phyloP scores from a whole-genome alignment of 1,140 invertebrate genomes.

The Eumeta japonica region DNA sequence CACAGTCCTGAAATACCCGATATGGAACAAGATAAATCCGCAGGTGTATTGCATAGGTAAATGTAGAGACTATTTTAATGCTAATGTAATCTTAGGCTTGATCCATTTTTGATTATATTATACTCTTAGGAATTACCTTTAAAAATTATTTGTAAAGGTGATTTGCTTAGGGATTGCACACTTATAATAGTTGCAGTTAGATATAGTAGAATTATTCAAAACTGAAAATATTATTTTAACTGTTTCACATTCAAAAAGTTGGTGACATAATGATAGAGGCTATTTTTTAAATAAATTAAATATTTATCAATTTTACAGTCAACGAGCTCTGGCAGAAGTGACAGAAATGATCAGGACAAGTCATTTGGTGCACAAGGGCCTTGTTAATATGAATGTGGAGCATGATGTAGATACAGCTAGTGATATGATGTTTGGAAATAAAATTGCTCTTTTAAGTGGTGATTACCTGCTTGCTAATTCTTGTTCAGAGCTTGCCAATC shows the following conservation, averaged over 20 bases:
- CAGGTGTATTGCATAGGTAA: conserved; percentile 73
- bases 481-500: conserved; percentile 79
- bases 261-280: too few species aligned
- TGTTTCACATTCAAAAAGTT: too few species aligned
- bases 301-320: too few species aligned
- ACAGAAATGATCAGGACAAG: conserved; percentile 98
- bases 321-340: conserved; percentile 88
- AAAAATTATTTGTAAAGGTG: not conserved
- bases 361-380: conserved; percentile 89
- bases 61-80: too few species aligned
- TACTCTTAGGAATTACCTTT: not conserved
- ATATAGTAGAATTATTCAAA: too few species aligned
- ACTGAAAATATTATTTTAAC: too few species aligned
- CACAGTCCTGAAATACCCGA: conserved; percentile 73
- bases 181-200: too few species aligned
- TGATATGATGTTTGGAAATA: conserved; percentile 94
- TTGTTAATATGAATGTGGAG: conserved; percentile 74
- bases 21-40: conserved; percentile 80
- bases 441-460: conserved; percentile 89
- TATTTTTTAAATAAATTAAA: too few species aligned
- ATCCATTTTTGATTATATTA: not conserved
- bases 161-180: too few species aligned
- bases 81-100: conserved; percentile 2
- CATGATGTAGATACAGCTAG: conserved; percentile 52
- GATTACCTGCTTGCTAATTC: conserved; percentile 91